These are phyloP conservation scores for Cottoperca gobio DNA, from an alignment of 2,797 vertebrate species.

Conservation along the genomic window DNA sequence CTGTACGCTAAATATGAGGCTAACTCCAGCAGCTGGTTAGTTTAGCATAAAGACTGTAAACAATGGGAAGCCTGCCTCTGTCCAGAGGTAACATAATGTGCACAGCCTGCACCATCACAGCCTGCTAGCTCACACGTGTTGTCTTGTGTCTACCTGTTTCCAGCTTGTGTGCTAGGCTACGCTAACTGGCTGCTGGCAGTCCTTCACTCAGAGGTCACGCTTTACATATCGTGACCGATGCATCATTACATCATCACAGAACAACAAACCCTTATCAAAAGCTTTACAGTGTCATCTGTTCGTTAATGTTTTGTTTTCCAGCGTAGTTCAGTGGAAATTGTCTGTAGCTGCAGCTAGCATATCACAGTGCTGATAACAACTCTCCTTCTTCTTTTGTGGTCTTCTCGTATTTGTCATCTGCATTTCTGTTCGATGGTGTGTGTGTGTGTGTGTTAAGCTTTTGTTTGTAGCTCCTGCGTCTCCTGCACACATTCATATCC, in stretches of 20 bases:
- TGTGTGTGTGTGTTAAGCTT: neutral
- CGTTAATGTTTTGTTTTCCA: conserved; percentile 34
- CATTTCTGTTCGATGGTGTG: neutral
- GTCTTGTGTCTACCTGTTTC: too few relatives aligned
- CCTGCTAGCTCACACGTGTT: too few relatives aligned
- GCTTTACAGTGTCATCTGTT: conserved; percentile 6
- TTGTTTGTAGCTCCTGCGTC: neutral
- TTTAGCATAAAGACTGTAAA: neutral
- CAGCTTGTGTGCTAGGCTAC: conserved; percentile 1
- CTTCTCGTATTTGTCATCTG: neutral
- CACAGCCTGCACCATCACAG: neutral
- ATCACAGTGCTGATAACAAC: conserved; percentile 25
- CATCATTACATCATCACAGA: conserved; percentile 11
- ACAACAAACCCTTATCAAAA: conserved; percentile 9
- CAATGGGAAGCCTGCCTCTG: too few relatives aligned
- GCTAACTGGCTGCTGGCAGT: neutral
- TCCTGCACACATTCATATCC: neutral
- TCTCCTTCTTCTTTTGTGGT: too few relatives aligned
- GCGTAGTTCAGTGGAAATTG: conserved; percentile 8
- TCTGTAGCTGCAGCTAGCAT: conserved; percentile 27
- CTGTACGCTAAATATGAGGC: neutral
- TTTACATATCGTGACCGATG: neutral
- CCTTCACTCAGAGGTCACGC: neutral
- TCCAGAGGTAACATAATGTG: neutral
- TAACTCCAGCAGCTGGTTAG: neutral